Evolutionary conservation across 53 echinoderm and acorn worm genomes (phyloP), one percentile per base, ranked within the genome.

Genomic region (Holothuria scabra): DNA sequence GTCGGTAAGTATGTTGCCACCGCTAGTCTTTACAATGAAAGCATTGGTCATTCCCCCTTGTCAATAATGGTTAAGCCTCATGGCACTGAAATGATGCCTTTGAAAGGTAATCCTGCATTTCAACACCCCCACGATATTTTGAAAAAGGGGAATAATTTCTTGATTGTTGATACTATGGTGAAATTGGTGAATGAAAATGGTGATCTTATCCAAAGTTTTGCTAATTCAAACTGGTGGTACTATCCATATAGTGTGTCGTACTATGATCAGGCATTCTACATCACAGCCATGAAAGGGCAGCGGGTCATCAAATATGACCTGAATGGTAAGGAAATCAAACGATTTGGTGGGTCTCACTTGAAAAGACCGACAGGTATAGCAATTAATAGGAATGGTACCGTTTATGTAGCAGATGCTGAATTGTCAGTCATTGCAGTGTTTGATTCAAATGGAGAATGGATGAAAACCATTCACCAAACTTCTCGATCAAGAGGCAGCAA

Each of bases 321-420:
- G 13, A 59, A 29, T 57, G 68, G 84, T 25, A 56, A 69, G 30
- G 69, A 58, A 33, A 13, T 84, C 23, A 28, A 34, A 29, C 70
- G 58, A 2, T 69, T 84, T 70, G 84, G 84, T 12, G 56, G n/a
- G 19, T 67, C 52, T 32, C 56, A 56, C 37, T 59, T 84, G 70
- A 69, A 84, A 56, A 69, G 84, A 34, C 84, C 84, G 20, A 84
- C 84, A 37, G 84, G 84, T 1, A 70, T 84, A 55, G 71, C 84
- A 8, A 48, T 84, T 16, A 71, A 84, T 70, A 31, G 56, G n/a
- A 59, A 84, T 23, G 70, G 70, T 23, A 69, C 55, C 38, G 58
- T 70, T 22, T 84, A 35, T 64, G 84, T 84, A 3, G 84, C 84
- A 1, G 84, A 84, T 33, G 67, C 23, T 84, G 55, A 84, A 25